Evolutionary conservation across 2,113 vertebrate genomes (phyloP), one percentile per base, ranked within the genome.

Genomic region (Cheirogaleus medius): DNA sequence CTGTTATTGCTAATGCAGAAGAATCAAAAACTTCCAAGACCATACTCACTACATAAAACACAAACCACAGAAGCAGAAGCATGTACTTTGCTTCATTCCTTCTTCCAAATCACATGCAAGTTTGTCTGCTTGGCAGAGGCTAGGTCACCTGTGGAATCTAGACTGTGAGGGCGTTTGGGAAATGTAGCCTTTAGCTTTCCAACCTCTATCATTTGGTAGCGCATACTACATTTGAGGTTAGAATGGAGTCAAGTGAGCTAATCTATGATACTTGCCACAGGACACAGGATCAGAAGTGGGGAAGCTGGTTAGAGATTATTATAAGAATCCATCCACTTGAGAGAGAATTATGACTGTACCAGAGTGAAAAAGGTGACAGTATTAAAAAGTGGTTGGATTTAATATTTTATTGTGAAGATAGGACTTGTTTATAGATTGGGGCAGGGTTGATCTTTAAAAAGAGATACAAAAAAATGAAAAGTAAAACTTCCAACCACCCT

Each of bases 371-470:
- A 86, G 3, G 13, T 18, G 21, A 93, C 34, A 4, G 32, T 74
- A 56, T 56, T 77, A 37, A 93, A 97, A 96, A 66, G 54, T 80
- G 42, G 5, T 32, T 58, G 37, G 13, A 47, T 87, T 92, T 90
- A 94, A 78, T 80, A 83, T 94, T 94, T 73, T 60, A 37, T 73
- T 92, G 20, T 81, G n/a, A 90, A 74, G 32, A 76, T 60, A 58
- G 9, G 54, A 74, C 27, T 97, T 95, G 63, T 69, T 96, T 95
- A 74, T 85, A 64, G 10, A 76, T 85, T 83, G 49, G 12, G n/a
- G 9, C 32, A 94, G 27, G 27, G 5, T 60, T 92, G 39, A 87
- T 78, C 18, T 42, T 73, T 58, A 58, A 58, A 42, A 90, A 90
- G 86, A 89, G 5, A 64, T 77, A 74, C 54, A 29, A 86, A 93